Percentiles rank a stretch among this genome's conserved stretches.
These are phyloP conservation scores for Diplolepis rosae DNA, from an alignment of 2,888 invertebrate genomes.

Conservation along the genomic window DNA sequence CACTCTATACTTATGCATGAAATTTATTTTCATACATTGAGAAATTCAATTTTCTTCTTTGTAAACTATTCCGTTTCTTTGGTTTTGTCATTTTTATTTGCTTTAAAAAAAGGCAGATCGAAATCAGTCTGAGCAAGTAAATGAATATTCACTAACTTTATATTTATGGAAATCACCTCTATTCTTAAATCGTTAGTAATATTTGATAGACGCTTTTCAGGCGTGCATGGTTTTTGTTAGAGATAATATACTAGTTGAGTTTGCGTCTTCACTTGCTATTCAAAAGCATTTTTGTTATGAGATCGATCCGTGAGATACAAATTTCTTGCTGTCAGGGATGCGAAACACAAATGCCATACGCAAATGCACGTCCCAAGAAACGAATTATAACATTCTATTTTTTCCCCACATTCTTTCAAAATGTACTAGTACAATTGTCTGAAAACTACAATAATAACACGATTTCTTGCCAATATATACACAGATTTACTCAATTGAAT, in stretches of 20 bases:
- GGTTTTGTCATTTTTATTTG: constrained; percentile 26
- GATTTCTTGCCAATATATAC: constrained; percentile 42
- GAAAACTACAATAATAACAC: constrained; percentile 31
- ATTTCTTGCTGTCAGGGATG: constrained; percentile 19
- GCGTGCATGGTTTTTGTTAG: not conserved
- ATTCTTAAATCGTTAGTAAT: no score
- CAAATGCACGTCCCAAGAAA: constrained; percentile 6
- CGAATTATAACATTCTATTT: constrained; percentile 2
- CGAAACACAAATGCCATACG: constrained; percentile 22
- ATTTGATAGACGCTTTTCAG: constrained; percentile 40
- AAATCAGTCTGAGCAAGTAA: not conserved
- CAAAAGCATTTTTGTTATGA: not conserved
- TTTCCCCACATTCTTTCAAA: not conserved
- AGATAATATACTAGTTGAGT: not conserved
- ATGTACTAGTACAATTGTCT: constrained; percentile 21
- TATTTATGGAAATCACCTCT: no score
- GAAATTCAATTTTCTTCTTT: constrained; percentile 13
- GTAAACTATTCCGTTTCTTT: constrained; percentile 20
- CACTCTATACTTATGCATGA: constrained; percentile 2
- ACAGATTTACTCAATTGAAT: constrained; percentile 35
- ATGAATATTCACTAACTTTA: not conserved
- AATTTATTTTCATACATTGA: not conserved
- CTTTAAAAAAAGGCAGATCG: constrained; percentile 8
- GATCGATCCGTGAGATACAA: not conserved
- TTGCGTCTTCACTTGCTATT: not conserved